These are phyloP conservation scores for Menura novaehollandiae DNA, from an alignment of 2,113 vertebrate genomes.

Conservation along the genomic window DNA sequence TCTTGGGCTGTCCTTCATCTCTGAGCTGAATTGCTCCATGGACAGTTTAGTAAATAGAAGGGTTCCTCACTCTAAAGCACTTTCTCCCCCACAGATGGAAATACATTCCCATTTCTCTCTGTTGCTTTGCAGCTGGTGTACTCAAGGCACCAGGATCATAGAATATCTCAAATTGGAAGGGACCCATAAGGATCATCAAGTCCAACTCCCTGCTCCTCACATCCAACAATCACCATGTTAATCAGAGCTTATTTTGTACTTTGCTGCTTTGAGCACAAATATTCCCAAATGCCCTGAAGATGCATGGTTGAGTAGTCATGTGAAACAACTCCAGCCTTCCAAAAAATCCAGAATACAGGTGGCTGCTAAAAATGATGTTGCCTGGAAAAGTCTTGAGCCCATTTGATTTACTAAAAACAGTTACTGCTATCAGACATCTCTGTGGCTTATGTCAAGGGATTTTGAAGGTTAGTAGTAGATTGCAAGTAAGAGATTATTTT, in stretches of 20 bases:
- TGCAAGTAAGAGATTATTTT: not conserved
- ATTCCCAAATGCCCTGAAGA: not conserved
- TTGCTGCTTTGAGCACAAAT: conserved; percentile 2
- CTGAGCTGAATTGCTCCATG: not conserved
- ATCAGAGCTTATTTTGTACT: conserved; percentile 30
- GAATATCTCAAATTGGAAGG: not conserved
- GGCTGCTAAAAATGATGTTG: not conserved
- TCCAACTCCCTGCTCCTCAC: not conserved
- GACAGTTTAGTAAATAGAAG: not conserved
- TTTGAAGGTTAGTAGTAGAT: not conserved
- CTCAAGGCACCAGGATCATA: not conserved
- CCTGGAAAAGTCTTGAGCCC: not conserved
- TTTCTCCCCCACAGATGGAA: not conserved
- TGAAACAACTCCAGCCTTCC: not conserved
- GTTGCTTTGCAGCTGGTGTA: not conserved
- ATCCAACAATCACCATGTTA: not conserved
- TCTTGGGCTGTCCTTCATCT: not conserved
- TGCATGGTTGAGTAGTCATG: not conserved
- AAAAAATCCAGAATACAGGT: not conserved
- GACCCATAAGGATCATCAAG: not conserved
- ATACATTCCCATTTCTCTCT: not conserved
- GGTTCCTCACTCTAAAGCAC: not conserved
- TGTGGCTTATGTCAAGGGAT: not conserved
- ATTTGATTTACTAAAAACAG: not conserved
- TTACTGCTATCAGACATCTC: not conserved